Evolutionary conservation across 2,888 invertebrate genomes (phyloP), one percentile per base, ranked within the genome.

Genomic region (Melitaea athalia): DNA sequence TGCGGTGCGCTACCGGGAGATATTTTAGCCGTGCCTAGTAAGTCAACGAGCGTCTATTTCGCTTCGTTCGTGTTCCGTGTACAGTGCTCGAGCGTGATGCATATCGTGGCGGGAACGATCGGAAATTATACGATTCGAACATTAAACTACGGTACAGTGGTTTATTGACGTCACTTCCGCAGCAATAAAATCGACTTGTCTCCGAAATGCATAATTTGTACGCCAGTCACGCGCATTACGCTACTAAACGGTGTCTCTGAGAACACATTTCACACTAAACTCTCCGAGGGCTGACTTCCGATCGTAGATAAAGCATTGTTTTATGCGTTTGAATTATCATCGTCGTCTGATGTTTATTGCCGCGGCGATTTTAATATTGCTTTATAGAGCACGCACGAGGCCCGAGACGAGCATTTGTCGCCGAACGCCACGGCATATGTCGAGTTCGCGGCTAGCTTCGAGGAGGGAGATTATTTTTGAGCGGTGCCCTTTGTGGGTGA

Each of bases 181-280:
- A 78, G 88, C 85, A 88, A 91, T 92, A 92, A 92, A 92, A 88
- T 89, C 88, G 87, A 85, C 88, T 86, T 88, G 91, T 89, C 89
- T 85, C 87, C 84, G 81, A 91, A 91, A 91, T 88, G 92, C 89
- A 92, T 91, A 90, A 92, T 92, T 91, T 88, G 92, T 92, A 92
- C 83, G 83, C 82, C 83, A 89, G 92, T 91, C 92, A 92, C 92
- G 91, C 91, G 91, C 87, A 85, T 86, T 86, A 88, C 84, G 88
- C 86, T 89, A 89, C 91, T 92, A 92, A 92, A 92, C 87, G 91
- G 91, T 92, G 91, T 91, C 90, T 88, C 84, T 85, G 82, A 85
- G 87, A 91, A 91, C 89, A 91, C 91, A 91, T 91, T 92, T 91
- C 90, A 92, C 91, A 91, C 91, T 91, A 86, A 89, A 89, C 86